Evolutionary conservation across 2,113 vertebrate genomes (phyloP), one percentile per base, ranked within the genome.

Genomic region (Datnioides undecimradiatus): DNA sequence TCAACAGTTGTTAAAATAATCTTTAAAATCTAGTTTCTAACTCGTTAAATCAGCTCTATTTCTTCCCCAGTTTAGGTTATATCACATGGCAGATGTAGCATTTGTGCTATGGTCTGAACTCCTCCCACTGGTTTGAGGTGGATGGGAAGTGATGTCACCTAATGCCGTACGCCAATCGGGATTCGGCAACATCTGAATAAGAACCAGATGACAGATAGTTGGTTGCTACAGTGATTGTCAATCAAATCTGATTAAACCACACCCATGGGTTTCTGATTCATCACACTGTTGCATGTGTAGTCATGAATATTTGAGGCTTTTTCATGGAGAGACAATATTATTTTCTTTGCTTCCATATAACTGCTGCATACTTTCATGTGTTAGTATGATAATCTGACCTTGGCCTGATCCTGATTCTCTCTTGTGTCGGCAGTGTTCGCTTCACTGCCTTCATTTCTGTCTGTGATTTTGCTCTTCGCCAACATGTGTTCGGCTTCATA

Each of bases 381-480:
- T 23, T 29, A 7, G 43, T 34, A 31, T 51, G 23, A 3, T 60
- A 23, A 45, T 75, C 86, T 87, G 80, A 92, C 86, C 86, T 88
- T 91, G 57, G 81, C 88, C 80, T 84, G 83, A 8, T 92, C 88
- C 43, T 76, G 79, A 29, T 73, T 76, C 38, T 82, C 79, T 48
- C 83, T 85, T 6, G 48, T 41, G 29, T 87, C 88, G n/a, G 68
- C 80, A 45, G 59, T 33, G n/a, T 77, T 70, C 34, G 75, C 82
- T 65, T 82, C 88, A 13, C 83, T 68, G 77, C 79, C 80, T 76
- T 87, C 71, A 23, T 87, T 64, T 27, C 43, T 72, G 36, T 76
- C 68, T 36, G 82, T 58, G 16, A 54, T 69, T 51, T 63, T 74
- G 80, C 69, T 88, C 68, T 80, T 87, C 5, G 25, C 60, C 66